Evolutionary conservation across 2,888 invertebrate genomes (phyloP).

Genomic region (Orthosia incerta): DNA sequence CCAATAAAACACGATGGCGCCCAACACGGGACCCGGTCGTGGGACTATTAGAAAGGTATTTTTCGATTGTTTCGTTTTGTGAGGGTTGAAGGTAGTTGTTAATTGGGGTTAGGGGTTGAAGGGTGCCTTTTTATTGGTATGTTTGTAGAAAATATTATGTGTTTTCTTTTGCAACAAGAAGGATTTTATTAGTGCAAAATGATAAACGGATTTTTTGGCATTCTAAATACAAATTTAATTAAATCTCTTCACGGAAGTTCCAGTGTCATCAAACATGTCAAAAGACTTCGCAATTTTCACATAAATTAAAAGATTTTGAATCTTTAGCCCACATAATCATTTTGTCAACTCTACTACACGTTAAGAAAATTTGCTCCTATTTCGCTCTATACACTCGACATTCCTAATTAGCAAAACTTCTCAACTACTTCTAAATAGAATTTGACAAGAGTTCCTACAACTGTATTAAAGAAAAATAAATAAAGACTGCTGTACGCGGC

Average conservation of each 20-base stretch:
- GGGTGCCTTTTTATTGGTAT: slow-evolving; percentile 11
- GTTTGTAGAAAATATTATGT: background rate
- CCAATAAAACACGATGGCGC: slow-evolving; percentile 49
- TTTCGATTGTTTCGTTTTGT: slow-evolving; percentile 53
- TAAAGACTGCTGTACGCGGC: background rate
- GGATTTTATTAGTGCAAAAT: no score
- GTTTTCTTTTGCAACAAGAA: background rate
- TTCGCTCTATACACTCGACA: background rate
- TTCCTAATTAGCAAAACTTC: background rate
- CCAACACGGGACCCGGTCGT: slow-evolving; percentile 47
- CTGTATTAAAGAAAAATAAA: slow-evolving; percentile 8
- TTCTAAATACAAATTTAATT: background rate
- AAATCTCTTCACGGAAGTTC: background rate
- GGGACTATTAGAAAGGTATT: slow-evolving; percentile 46
- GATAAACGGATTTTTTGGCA: background rate
- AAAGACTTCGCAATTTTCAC: background rate
- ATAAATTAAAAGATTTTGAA: background rate
- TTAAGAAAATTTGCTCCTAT: background rate
- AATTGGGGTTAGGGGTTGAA: slow-evolving; percentile 32
- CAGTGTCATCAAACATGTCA: background rate
- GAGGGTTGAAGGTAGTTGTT: slow-evolving; percentile 33
- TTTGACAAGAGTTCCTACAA: background rate
- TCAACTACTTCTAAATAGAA: background rate
- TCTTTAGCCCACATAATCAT: background rate
- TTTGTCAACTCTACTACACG: background rate